A percentile compares a stretch with the other conserved stretches of the same genome.
These are phyloP conservation scores for Tympanuchus pallidicinctus DNA, from an alignment of 2,113 vertebrate species.

Conservation along the genomic window DNA sequence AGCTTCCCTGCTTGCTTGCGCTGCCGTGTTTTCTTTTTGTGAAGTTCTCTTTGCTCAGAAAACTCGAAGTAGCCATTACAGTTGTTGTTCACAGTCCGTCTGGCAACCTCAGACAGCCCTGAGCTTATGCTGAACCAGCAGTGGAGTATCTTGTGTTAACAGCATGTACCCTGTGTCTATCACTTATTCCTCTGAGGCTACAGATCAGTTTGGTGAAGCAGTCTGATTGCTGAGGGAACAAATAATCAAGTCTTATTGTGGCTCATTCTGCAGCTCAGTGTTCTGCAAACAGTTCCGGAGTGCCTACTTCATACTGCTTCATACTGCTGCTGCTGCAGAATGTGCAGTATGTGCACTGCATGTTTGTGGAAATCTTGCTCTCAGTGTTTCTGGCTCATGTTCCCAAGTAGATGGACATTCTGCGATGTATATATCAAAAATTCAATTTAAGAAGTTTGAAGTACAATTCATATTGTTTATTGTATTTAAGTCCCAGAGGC, in stretches of 20 bases:
- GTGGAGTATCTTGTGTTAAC: background rate
- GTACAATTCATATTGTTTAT: background rate
- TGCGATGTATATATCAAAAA: background rate
- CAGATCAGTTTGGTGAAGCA: background rate
- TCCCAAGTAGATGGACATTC: background rate
- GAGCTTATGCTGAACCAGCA: background rate
- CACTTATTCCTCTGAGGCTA: background rate
- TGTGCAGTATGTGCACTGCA: background rate
- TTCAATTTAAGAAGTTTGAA: background rate
- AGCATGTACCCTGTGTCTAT: fast-evolving
- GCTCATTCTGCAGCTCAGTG: background rate
- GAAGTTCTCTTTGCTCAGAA: background rate
- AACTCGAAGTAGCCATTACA: background rate
- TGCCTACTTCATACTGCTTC: background rate
- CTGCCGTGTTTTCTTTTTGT: background rate
- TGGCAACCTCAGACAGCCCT: background rate
- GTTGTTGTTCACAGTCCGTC: background rate
- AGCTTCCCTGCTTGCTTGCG: background rate
- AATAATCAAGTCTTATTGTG: background rate
- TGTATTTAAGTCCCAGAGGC: background rate
- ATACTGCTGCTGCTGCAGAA: background rate
- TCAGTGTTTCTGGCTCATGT: background rate
- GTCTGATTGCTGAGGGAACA: background rate
- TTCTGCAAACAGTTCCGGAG: background rate
- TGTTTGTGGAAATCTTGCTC: background rate